Percentiles rank a stretch among this genome's conserved stretches.
These are phyloP conservation scores for Rhyzopertha dominica DNA, from an alignment of 1,140 invertebrate species.

Conservation along the genomic window DNA sequence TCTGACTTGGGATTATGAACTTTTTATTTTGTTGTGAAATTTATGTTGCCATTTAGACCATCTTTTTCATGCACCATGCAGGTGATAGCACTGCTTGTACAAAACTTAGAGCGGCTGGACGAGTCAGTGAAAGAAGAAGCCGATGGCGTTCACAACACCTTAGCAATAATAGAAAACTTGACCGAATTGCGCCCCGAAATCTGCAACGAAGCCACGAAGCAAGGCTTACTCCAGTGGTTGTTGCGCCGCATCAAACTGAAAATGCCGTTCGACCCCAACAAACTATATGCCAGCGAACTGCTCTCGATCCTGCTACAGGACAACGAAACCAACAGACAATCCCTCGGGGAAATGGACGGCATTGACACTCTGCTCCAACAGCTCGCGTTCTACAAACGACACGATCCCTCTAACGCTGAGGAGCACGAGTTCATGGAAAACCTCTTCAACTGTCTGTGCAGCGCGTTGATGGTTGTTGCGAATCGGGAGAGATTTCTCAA, in stretches of 20 bases:
- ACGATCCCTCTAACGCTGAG: slow-evolving; percentile 85
- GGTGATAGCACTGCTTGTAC: slow-evolving; percentile 83
- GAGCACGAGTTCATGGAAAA: slow-evolving; percentile 99
- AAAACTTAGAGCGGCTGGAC: slow-evolving; percentile 91
- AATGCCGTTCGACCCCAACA: slow-evolving; percentile 91
- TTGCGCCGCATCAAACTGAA: slow-evolving; percentile 79
- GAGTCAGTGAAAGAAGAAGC: slow-evolving; percentile 91
- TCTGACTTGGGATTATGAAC: too few species aligned
- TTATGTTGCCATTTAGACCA: too few species aligned
- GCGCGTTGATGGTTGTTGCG: slow-evolving; percentile 77
- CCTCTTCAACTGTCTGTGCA: slow-evolving; percentile 93
- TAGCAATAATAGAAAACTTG: slow-evolving; percentile 80
- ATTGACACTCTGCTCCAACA: slow-evolving; percentile 96
- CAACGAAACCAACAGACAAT: slow-evolving; percentile 71
- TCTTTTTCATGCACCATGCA: too few species aligned
- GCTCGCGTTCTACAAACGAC: slow-evolving; percentile 89
- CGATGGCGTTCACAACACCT: slow-evolving; percentile 93
- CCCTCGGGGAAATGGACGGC: slow-evolving; percentile 88
- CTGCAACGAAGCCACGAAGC: slow-evolving; percentile 75
- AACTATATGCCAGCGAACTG: slow-evolving; percentile 94
- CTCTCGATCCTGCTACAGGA: slow-evolving; percentile 93
- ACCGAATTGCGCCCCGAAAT: slow-evolving; percentile 87
- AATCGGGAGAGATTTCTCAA: slow-evolving; percentile 91
- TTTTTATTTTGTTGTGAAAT: too few species aligned
- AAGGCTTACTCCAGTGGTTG: slow-evolving; percentile 90